A percentile compares a stretch with the other conserved stretches of the same genome.
These are phyloP conservation scores for Neodiprion fabricii DNA, from an alignment of 1,140 invertebrate species.

Conservation along the genomic window DNA sequence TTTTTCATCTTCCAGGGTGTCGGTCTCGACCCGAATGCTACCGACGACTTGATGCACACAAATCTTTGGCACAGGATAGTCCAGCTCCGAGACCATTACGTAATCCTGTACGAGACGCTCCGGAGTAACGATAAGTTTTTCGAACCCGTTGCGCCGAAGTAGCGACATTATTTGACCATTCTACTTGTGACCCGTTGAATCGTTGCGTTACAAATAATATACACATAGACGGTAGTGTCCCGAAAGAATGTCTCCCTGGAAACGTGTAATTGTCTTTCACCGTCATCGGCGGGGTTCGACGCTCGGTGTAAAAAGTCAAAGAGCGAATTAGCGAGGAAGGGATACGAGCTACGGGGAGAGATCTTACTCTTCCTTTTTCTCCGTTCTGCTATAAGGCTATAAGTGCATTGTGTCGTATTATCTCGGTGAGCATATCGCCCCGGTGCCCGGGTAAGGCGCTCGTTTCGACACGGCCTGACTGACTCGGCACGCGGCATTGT, in stretches of 20 bases:
- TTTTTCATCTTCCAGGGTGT: slow-evolving; percentile 22
- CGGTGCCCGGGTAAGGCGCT: neutral
- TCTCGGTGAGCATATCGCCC: neutral
- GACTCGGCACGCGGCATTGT: slow-evolving; percentile 39
- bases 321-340: too few species aligned
- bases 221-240: too few species aligned
- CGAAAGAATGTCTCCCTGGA: too few species aligned
- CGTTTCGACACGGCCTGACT: slow-evolving; percentile 38
- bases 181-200: too few species aligned
- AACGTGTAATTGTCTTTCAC: too few species aligned
- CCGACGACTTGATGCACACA: slow-evolving; percentile 41
- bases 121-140: slow-evolving; percentile 14
- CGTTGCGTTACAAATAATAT: too few species aligned
- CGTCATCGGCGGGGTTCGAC: too few species aligned
- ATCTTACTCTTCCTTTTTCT: neutral
- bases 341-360: too few species aligned
- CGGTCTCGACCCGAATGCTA: slow-evolving; percentile 28
- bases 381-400: neutral
- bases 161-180: too few species aligned
- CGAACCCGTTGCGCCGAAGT: neutral
- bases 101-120: slow-evolving; percentile 49
- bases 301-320: too few species aligned
- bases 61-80: slow-evolving; percentile 48
- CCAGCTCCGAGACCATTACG: slow-evolving; percentile 50
- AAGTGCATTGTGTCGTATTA: neutral